Evolutionary conservation across 2,888 invertebrate genomes (phyloP).

Genomic region (Eilema caniola): DNA sequence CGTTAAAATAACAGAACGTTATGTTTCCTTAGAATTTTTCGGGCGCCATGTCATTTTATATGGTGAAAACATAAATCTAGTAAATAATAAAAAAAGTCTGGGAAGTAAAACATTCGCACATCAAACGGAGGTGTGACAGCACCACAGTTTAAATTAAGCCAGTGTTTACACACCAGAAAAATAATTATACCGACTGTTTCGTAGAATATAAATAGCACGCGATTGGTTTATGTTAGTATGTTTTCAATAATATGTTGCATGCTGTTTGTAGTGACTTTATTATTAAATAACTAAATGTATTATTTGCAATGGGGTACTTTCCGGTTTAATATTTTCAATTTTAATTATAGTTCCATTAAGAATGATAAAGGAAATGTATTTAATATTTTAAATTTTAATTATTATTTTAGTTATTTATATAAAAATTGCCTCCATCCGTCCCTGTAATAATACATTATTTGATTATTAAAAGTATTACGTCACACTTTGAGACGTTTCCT

Average conservation of each 20-base stretch:
- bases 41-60: slow-evolving; percentile 38
- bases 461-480: no score
- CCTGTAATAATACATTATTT: no score
- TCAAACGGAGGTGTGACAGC: slow-evolving; percentile 50
- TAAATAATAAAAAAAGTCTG: slow-evolving; percentile 47
- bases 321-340: no score
- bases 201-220: slow-evolving; percentile 19
- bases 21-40: slow-evolving; percentile 33
- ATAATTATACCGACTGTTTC: slow-evolving; percentile 15
- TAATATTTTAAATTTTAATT: no score
- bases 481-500: no score
- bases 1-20: slow-evolving; percentile 38
- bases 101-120: slow-evolving; percentile 41
- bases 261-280: background rate
- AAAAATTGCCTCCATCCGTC: no score
- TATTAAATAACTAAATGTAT: background rate
- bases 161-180: slow-evolving; percentile 38
- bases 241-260: background rate
- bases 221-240: slow-evolving; percentile 19
- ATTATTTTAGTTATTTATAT: no score
- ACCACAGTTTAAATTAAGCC: slow-evolving; percentile 37
- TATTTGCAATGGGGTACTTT: no score
- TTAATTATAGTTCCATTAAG: no score
- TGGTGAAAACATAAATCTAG: slow-evolving; percentile 44
- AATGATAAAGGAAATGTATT: no score